These are phyloP conservation scores for Aphaenogaster floridana DNA, from an alignment of 1,140 invertebrate genomes.

Conservation along the genomic window DNA sequence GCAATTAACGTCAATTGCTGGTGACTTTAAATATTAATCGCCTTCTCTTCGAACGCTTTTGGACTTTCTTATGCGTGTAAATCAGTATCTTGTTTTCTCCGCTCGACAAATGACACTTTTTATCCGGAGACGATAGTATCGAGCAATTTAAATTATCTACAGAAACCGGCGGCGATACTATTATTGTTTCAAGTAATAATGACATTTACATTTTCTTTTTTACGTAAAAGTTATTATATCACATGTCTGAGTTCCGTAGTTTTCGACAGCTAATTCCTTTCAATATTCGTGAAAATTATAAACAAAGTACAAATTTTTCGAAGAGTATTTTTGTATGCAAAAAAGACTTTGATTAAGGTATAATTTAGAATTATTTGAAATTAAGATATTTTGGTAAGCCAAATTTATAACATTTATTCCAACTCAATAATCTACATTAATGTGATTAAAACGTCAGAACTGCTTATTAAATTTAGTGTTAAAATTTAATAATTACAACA, in stretches of 20 bases:
- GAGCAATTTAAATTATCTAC: background rate
- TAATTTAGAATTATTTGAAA: background rate
- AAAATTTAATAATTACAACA: background rate
- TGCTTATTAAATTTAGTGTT: background rate
- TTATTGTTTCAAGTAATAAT: background rate
- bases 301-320: background rate
- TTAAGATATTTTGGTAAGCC: background rate
- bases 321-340: background rate
- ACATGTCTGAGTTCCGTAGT: too few species aligned
- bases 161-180: background rate
- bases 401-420: background rate
- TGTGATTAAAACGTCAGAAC: background rate
- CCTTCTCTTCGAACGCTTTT: conserved; percentile 35
- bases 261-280: background rate
- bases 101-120: background rate
- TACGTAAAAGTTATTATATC: background rate
- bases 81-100: conserved; percentile 12
- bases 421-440: background rate
- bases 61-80: conserved; percentile 44
- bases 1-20: conserved; percentile 33
- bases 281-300: background rate
- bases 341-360: background rate
- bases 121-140: background rate
- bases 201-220: background rate
- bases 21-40: conserved; percentile 51